These are phyloP conservation scores for Bolinopsis microptera DNA, from an alignment of 37 sponge, comb jelly and placozoan genomes.

Conservation along the genomic window DNA sequence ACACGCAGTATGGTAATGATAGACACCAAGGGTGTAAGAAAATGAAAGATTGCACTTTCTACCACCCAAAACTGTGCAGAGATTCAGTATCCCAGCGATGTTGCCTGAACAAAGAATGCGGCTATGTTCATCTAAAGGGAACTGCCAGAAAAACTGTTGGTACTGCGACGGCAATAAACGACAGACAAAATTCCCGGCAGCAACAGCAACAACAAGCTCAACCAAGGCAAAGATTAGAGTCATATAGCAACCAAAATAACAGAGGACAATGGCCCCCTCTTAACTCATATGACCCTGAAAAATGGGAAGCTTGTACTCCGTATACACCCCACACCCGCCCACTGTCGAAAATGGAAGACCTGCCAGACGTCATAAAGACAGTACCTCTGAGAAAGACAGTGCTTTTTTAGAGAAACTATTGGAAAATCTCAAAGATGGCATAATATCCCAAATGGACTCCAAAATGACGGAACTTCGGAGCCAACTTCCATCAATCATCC, in stretches of 20 bases:
- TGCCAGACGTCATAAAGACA: background rate
- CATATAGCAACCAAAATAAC: background rate
- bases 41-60: background rate
- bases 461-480: background rate
- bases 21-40: background rate
- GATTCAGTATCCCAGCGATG: background rate
- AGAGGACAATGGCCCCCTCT: background rate
- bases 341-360: background rate
- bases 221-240: background rate
- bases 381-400: background rate
- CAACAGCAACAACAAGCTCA: background rate
- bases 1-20: background rate
- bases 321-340: background rate
- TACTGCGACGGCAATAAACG: background rate
- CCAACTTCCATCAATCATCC: background rate
- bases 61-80: background rate
- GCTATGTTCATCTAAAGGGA: background rate
- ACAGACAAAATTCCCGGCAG: background rate
- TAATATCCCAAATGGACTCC: background rate
- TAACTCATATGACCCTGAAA: background rate
- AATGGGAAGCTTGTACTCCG: background rate
- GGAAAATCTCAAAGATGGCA: background rate
- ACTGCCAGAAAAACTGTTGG: no score
- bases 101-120: constrained; percentile 11
- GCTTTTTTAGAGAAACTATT: constrained; percentile 19